These are phyloP conservation scores for Dermochelys coriacea DNA, from an alignment of 2,797 vertebrate species.

Conservation along the genomic window DNA sequence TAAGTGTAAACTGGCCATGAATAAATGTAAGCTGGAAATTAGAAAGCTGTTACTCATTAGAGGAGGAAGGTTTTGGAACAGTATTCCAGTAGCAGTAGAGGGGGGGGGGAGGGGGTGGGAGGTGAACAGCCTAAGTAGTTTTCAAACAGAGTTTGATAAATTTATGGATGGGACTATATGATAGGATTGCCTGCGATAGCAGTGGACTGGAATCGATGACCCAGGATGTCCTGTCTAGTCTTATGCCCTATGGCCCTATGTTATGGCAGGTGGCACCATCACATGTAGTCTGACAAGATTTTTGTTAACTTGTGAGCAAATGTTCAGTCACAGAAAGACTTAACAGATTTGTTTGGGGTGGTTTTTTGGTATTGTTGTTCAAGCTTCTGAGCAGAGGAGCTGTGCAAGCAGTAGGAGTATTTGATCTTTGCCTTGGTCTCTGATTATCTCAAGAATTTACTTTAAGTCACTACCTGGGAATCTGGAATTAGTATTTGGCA, in stretches of 20 bases:
- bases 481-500: not conserved
- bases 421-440: too few relatives aligned
- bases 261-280: not conserved
- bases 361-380: not conserved
- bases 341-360: not conserved
- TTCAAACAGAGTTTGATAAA: not conserved
- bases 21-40: not conserved
- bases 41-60: not conserved
- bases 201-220: not conserved
- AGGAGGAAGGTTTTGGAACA: not conserved
- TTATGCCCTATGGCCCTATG: not conserved
- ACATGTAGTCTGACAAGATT: not conserved
- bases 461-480: not conserved
- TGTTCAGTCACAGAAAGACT: not conserved
- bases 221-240: not conserved
- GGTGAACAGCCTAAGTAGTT: not conserved
- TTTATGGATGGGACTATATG: not conserved
- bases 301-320: not conserved
- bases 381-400: not conserved
- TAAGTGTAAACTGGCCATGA: not conserved
- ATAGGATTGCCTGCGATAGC: not conserved
- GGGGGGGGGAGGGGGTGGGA: not conserved
- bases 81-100: not conserved
- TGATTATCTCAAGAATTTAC: too few relatives aligned
- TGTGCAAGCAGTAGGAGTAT: fast-evolving